Conservation (phyloP, 2,797 vertebrate species). For the Parambassis ranga region DNA sequence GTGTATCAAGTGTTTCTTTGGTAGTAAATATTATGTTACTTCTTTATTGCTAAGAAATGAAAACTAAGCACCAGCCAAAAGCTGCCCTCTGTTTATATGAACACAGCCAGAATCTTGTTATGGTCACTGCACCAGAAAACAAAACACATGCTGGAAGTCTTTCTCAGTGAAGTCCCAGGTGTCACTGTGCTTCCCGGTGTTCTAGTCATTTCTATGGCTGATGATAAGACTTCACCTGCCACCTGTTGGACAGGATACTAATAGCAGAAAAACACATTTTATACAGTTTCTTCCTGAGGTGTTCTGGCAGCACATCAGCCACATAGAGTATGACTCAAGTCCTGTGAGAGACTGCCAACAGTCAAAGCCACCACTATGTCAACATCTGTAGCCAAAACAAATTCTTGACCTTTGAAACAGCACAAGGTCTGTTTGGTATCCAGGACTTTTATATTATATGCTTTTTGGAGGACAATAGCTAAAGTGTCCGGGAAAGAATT, state of each 20-base stretch:
- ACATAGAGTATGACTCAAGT: background rate
- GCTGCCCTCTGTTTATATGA: background rate
- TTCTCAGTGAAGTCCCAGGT: background rate
- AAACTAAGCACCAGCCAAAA: background rate
- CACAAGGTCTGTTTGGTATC: too few species aligned
- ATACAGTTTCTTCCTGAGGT: background rate
- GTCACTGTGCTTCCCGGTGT: background rate
- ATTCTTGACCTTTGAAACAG: too few species aligned
- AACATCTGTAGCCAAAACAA: background rate
- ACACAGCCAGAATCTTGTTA: constrained; percentile 2
- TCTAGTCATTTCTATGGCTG: background rate
- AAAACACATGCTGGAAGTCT: background rate
- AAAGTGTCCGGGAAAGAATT: too few species aligned
- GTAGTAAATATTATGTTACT: background rate
- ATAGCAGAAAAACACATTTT: background rate
- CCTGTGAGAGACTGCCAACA: background rate
- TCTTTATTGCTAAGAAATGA: background rate
- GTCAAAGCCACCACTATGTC: background rate
- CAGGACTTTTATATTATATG: too few species aligned
- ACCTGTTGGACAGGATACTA: constrained; percentile 32
- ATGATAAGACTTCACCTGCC: constrained; percentile 11
- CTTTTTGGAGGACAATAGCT: too few species aligned
- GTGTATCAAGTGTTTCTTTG: background rate
- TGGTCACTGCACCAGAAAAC: background rate
- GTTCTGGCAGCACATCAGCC: background rate